Percentiles rank a stretch among this genome's conserved stretches.
Evolutionary conservation across 1,140 invertebrate genomes (phyloP).

Genomic region (Drosophila guanche): DNA sequence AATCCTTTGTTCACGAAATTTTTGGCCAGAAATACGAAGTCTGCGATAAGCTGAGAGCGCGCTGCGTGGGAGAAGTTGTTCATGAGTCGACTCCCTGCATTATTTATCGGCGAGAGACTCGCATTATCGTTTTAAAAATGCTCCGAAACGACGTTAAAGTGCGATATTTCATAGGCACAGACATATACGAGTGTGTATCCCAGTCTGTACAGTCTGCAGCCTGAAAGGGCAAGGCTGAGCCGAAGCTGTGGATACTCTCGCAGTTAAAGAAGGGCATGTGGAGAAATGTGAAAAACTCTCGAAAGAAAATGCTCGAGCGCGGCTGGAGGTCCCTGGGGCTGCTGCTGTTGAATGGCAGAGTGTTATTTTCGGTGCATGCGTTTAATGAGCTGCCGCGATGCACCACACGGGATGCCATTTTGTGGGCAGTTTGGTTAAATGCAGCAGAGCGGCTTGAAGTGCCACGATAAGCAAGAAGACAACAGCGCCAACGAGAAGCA

Average conservation of each 20-base stretch:
- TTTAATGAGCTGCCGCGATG: conserved; percentile 70
- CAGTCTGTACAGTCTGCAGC: background rate
- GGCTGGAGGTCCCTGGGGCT: conserved; percentile 4
- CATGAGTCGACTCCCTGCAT: conserved; percentile 42
- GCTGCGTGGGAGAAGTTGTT: conserved; percentile 6
- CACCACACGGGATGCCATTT: conserved; percentile 35
- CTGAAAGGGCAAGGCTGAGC: too few species aligned
- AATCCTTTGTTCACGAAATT: conserved; percentile 53
- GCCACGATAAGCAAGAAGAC: conserved; percentile 51
- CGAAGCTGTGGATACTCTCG: too few species aligned
- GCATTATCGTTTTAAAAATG: conserved; percentile 70
- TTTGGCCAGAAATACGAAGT: conserved; percentile 21
- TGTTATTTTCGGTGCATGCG: conserved; percentile 48
- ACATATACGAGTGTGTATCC: conserved; percentile 6
- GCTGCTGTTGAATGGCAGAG: conserved; percentile 10
- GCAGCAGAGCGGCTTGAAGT: conserved; percentile 16
- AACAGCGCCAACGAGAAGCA: conserved; percentile 55
- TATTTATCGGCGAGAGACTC: conserved; percentile 53
- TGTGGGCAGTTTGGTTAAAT: conserved; percentile 56
- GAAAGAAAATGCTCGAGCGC: conserved; percentile 41
- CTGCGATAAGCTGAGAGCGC: background rate
- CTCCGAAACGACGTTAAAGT: conserved; percentile 57
- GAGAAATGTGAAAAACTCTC: conserved; percentile 6
- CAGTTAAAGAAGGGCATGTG: too few species aligned
- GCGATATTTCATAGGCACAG: conserved; percentile 56